Base-by-base conservation (phyloP, 2,888 invertebrate species). In the Eristalis intricaria region DNA sequence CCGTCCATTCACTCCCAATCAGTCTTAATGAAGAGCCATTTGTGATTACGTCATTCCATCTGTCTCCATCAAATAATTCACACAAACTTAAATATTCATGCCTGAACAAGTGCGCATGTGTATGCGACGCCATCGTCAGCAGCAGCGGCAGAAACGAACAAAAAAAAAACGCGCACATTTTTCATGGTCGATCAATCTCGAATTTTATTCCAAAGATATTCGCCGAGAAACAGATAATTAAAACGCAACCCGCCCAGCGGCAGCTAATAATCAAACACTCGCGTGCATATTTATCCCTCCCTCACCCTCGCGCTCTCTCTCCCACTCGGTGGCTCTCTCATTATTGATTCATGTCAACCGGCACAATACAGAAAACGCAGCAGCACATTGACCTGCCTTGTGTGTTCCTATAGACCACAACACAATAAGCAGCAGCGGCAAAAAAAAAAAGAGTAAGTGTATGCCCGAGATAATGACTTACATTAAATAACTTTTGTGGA, bases 331-430 rank as follows among this genome's bases (percentile, higher is more conserved):
- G 15, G 15, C 68, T 70, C 35, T 66, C 61, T 80, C 56, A 84
- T 80, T 84, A 82, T 86, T 60, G 70, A 86, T 86, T 82, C 77
- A 86, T 82, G 65, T 66, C 77, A 78, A 82, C 69, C 82, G 77
- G 74, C 82, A 70, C 60, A 60, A 60, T 29, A 70, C 29, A 70
- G 64, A 68, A 19, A 64, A 32, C 56, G 56, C 68, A 86, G 56
- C 68, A 86, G 85, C 85, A 74, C 85, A 82, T 82, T 86, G 85
- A 86, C 85, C 85, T 82, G 74, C 32, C 50, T 50, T 50, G 50
- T 50, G 50, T 50, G 50, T 50, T 73, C 35, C 69, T 61, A 86
- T 60, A 86, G 74, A 78, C 78, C 82, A 82, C 74, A 65, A 23
- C 58, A 78, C 68, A 77, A 61, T 68, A 56, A 26, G 74, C 35